Evolutionary conservation across 2,888 invertebrate species (phyloP).

Genomic region (Cryptophagus acutangulus): DNA sequence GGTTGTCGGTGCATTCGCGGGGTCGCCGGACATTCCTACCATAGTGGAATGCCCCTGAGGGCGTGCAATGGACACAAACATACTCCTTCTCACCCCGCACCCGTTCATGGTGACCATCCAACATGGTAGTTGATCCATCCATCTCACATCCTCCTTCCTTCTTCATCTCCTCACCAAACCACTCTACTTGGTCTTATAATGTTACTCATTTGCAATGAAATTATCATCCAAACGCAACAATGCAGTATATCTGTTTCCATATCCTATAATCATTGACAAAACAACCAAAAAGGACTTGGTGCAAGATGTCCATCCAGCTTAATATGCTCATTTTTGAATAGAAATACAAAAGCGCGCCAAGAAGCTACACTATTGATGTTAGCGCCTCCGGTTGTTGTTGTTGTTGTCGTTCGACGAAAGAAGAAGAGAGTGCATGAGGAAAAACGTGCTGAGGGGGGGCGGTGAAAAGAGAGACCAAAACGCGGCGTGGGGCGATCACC

Average conservation of each 20-base stretch:
- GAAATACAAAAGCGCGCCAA: conserved; percentile 6
- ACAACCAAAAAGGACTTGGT: too few species aligned
- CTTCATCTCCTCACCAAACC: too few species aligned
- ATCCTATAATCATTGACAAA: too few species aligned
- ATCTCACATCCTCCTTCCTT: too few species aligned
- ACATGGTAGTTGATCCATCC: too few species aligned
- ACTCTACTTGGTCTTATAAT: too few species aligned
- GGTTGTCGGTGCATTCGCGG: conserved; percentile 39
- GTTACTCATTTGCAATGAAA: too few species aligned
- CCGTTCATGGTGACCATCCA: too few species aligned
- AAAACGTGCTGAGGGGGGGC: conserved; percentile 4
- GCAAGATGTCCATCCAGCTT: too few species aligned
- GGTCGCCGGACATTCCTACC: conserved; percentile 42
- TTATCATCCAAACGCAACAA: too few species aligned
- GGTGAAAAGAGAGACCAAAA: conserved; percentile 13
- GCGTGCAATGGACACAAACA: conserved; percentile 43
- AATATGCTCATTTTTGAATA: too few species aligned
- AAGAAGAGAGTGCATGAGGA: conserved; percentile 14
- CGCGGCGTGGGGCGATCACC: conserved; percentile 34
- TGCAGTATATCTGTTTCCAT: too few species aligned
- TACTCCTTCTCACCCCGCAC: conserved; percentile 33
- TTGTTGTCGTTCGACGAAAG: conserved; percentile 24
- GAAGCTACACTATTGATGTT: conserved; percentile 32
- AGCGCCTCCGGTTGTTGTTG: conserved; percentile 40
- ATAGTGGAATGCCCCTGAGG: conserved; percentile 43